phyloP scores from a whole-genome alignment of 2,113 vertebrate genomes.

The Phylloscopus trochiloides region DNA sequence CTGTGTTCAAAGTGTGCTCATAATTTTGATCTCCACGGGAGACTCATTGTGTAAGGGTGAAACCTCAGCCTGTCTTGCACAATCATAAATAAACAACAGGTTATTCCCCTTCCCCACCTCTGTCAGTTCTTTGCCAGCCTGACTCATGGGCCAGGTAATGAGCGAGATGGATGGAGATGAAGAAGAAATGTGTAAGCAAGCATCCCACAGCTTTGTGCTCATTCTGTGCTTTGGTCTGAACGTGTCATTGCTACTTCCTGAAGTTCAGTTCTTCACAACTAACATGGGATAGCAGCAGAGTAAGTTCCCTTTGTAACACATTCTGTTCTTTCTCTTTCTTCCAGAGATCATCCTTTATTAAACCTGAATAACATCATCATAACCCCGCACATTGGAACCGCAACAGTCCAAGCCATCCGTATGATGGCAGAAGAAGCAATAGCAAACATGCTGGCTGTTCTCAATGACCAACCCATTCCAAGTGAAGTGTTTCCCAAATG shows the following conservation, averaged over 20 bases:
- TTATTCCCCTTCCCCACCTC: not conserved
- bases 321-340: constrained; percentile 19
- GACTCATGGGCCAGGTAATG: not conserved
- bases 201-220: not conserved
- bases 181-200: not conserved
- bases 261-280: not conserved
- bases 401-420: constrained; percentile 23
- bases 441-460: constrained; percentile 62
- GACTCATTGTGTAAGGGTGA: not conserved
- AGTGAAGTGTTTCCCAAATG: constrained; percentile 63
- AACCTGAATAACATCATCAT: constrained; percentile 63
- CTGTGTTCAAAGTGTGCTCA: not conserved
- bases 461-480: constrained; percentile 52
- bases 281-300: not conserved
- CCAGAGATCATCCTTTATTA: constrained; percentile 70
- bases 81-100: not conserved
- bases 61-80: not conserved
- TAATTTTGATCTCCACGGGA: not conserved
- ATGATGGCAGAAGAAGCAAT: constrained; percentile 65
- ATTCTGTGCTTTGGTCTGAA: not conserved
- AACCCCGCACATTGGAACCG: constrained; percentile 72
- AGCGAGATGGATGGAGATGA: fast-evolving
- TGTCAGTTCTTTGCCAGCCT: not conserved
- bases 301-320: not conserved
- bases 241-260: not conserved